Evolutionary conservation across 2,888 invertebrate species (phyloP).

Genomic region (Cremastinae sp.): DNA sequence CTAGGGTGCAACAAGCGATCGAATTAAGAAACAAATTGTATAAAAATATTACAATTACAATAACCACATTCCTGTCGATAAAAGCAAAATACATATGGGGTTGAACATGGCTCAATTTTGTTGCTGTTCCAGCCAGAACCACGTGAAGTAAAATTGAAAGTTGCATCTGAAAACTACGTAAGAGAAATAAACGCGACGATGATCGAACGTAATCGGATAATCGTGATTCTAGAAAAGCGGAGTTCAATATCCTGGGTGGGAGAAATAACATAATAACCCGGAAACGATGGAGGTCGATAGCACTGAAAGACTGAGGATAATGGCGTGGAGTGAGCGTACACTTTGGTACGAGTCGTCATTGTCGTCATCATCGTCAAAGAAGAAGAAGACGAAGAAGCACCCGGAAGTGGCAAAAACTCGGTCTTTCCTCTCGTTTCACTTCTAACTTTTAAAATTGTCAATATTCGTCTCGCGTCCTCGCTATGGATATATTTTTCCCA

Average conservation of each 20-base stretch:
- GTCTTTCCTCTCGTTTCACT: slow-evolving; percentile 16
- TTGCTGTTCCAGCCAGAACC: too few relatives aligned
- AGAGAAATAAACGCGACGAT: neutral
- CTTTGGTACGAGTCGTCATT: neutral
- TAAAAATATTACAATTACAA: too few relatives aligned
- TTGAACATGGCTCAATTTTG: too few relatives aligned
- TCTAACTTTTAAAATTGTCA: too few relatives aligned
- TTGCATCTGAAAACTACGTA: slow-evolving; percentile 1
- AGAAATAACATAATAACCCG: slow-evolving; percentile 43
- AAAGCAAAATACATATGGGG: too few relatives aligned
- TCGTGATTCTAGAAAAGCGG: slow-evolving; percentile 29
- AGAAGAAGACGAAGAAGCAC: slow-evolving; percentile 27
- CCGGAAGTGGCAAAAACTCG: slow-evolving; percentile 27
- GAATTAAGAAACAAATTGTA: too few relatives aligned
- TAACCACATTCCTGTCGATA: too few relatives aligned
- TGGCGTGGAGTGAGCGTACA: slow-evolving; percentile 17
- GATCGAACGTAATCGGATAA: slow-evolving; percentile 20
- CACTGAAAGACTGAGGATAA: slow-evolving; percentile 22
- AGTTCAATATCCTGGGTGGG: slow-evolving; percentile 17
- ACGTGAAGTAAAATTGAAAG: too few relatives aligned
- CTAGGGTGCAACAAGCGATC: too few relatives aligned
- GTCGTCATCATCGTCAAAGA: too few relatives aligned
- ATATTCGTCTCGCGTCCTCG: too few relatives aligned
- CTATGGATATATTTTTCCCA: too few relatives aligned
- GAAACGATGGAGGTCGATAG: slow-evolving; percentile 40